phyloP scores from a whole-genome alignment of 2,888 invertebrate species.

The Erannis defoliaria region DNA sequence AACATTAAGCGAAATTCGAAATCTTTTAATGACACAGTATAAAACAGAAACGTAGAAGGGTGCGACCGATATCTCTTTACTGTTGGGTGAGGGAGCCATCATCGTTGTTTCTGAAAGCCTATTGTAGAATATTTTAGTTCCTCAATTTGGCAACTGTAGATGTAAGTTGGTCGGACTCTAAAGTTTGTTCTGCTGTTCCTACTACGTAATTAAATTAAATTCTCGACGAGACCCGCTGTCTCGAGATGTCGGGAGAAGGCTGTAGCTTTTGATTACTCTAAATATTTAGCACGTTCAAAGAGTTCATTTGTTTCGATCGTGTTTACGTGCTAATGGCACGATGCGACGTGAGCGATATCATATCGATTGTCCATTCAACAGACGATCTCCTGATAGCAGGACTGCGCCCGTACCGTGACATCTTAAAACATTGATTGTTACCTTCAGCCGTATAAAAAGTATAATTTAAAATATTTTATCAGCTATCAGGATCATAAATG shows the following conservation, averaged over 20 bases:
- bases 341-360: too few relatives aligned
- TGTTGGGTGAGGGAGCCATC: not conserved
- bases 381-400: too few relatives aligned
- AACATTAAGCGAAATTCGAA: constrained; percentile 31
- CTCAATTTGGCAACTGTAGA: not conserved
- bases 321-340: too few relatives aligned
- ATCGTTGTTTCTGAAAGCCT: not conserved
- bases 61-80: not conserved
- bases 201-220: constrained; percentile 31
- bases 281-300: constrained; percentile 9
- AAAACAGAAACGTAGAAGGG: constrained; percentile 12
- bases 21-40: constrained; percentile 33
- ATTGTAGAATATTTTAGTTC: not conserved
- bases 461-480: too few relatives aligned
- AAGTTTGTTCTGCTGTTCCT: constrained; percentile 24
- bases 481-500: too few relatives aligned
- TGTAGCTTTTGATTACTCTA: constrained; percentile 13
- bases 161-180: not conserved
- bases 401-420: too few relatives aligned
- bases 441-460: too few relatives aligned
- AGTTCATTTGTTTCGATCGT: too few relatives aligned
- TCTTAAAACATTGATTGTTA: too few relatives aligned
- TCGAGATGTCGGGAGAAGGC: constrained; percentile 18
- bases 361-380: too few relatives aligned
- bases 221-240: constrained; percentile 24